Conservation (phyloP, 1,140 invertebrate species). For the Sitobion miscanthi region DNA sequence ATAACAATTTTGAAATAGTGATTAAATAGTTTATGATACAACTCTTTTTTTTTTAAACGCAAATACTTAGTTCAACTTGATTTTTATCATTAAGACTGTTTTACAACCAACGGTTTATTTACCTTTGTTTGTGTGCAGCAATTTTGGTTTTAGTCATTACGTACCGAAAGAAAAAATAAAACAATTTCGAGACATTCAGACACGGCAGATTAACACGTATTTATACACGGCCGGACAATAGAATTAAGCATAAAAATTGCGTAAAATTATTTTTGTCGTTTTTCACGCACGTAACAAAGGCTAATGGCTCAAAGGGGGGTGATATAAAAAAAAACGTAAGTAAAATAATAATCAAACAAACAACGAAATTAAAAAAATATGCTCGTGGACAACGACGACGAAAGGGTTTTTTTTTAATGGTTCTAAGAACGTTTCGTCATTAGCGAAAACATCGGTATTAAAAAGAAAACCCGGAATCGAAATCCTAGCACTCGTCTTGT, state of each 20-base stretch:
- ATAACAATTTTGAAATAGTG: too few relatives aligned
- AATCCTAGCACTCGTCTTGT: not conserved
- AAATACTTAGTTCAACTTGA: not conserved
- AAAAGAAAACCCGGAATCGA: slow-evolving; percentile 14
- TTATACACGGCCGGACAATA: not conserved
- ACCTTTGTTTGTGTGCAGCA: not conserved
- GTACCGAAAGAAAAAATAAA: not conserved
- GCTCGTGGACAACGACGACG: not conserved
- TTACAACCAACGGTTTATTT: not conserved
- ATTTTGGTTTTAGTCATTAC: not conserved
- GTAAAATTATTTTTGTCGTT: not conserved
- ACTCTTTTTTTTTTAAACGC: not conserved
- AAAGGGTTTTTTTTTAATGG: slow-evolving; percentile 24
- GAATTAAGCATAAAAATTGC: not conserved
- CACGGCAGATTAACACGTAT: not conserved
- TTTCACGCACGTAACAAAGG: not conserved
- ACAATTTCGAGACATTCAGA: not conserved
- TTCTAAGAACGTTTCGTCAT: slow-evolving; percentile 15
- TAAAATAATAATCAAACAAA: not conserved
- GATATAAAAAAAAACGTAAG: not conserved
- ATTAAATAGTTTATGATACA: too few relatives aligned
- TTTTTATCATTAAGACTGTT: not conserved
- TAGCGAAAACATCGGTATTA: not conserved
- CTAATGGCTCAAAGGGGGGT: not conserved
- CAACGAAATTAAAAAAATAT: slow-evolving; percentile 13